Evolutionary conservation across 53 echinoderm and acorn worm species (phyloP).

Genomic region (Antedon mediterranea): DNA sequence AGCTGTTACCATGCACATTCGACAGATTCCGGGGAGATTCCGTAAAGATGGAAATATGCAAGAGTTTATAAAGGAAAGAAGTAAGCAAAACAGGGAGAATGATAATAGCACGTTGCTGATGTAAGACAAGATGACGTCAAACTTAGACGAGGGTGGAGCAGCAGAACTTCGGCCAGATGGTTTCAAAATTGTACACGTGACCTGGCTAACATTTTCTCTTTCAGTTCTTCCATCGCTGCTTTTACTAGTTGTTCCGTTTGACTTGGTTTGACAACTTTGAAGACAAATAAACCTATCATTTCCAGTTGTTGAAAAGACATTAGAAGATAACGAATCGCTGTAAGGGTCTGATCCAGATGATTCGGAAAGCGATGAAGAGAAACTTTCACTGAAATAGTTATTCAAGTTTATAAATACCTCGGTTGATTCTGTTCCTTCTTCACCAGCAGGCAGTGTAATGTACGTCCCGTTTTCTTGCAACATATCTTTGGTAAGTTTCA

Average conservation of each 20-base stretch:
- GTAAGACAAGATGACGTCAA: background rate
- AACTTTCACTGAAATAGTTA: background rate
- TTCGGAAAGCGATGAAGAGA: background rate
- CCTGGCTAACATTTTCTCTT: background rate
- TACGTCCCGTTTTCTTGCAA: background rate
- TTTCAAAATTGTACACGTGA: background rate
- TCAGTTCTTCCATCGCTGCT: background rate
- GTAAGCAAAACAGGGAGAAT: background rate
- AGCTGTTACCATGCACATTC: constrained; percentile 32
- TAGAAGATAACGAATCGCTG: background rate
- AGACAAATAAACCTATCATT: background rate
- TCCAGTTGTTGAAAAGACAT: background rate
- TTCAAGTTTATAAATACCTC: background rate
- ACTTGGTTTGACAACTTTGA: background rate
- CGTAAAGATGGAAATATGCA: constrained; percentile 27
- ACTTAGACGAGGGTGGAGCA: background rate
- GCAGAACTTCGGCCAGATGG: background rate
- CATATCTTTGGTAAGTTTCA: background rate
- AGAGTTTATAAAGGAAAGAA: constrained; percentile 34
- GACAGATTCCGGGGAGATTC: constrained; percentile 20
- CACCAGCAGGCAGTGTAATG: background rate
- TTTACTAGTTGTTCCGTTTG: background rate
- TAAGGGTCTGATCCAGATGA: background rate
- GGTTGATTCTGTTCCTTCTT: background rate
- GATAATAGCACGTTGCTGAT: background rate